Conservation (phyloP, 2,888 invertebrate species). For the Neoascia interrupta region DNA sequence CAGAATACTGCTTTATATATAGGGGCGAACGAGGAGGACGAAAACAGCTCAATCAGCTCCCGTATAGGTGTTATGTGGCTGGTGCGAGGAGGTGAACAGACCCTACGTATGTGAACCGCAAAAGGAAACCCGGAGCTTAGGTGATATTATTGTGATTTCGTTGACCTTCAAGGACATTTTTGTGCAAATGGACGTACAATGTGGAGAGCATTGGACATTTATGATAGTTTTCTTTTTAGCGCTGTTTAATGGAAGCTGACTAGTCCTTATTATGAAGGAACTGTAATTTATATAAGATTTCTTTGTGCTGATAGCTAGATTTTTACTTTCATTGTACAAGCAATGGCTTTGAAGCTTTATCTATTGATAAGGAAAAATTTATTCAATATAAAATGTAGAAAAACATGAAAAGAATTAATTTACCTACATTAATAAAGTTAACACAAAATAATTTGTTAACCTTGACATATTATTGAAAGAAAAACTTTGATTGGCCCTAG, state of each 20-base stretch:
- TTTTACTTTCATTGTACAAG: slow-evolving; percentile 23
- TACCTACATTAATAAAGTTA: too few relatives aligned
- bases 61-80: slow-evolving; percentile 44
- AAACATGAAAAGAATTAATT: too few relatives aligned
- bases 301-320: slow-evolving; percentile 38
- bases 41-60: slow-evolving; percentile 63
- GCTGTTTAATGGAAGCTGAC: slow-evolving; percentile 5
- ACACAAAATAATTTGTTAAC: too few relatives aligned
- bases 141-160: slow-evolving; percentile 43
- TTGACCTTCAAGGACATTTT: slow-evolving; percentile 72
- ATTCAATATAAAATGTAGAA: too few relatives aligned
- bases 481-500: too few relatives aligned
- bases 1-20: slow-evolving; percentile 29
- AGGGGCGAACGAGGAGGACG: slow-evolving; percentile 42
- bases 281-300: slow-evolving; percentile 49
- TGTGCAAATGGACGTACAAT: slow-evolving; percentile 72
- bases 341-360: slow-evolving; percentile 1
- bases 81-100: slow-evolving; percentile 24
- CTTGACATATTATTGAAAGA: too few relatives aligned
- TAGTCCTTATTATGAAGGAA: background rate
- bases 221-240: slow-evolving; percentile 24
- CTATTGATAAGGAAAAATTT: too few relatives aligned
- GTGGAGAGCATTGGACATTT: slow-evolving; percentile 21
- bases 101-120: too few relatives aligned
- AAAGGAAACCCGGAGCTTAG: slow-evolving; percentile 10